These are phyloP conservation scores for Tetraodon nigroviridis DNA, from an alignment of 2,113 vertebrate genomes.

Conservation along the genomic window DNA sequence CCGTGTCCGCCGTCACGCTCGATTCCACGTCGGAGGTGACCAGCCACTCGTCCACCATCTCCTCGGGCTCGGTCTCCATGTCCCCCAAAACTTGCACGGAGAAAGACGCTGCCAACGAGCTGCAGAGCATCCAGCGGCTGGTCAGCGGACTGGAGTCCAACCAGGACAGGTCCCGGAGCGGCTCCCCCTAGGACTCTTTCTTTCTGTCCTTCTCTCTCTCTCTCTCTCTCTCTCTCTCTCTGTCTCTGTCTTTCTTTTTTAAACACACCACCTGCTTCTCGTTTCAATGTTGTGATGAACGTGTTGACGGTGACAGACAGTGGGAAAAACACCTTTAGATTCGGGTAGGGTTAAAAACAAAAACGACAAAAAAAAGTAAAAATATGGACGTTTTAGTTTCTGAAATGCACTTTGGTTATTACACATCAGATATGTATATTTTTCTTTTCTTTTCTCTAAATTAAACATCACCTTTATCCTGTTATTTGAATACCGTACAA, in stretches of 20 bases:
- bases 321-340: slow-evolving; percentile 47
- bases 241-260: neutral
- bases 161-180: slow-evolving; percentile 86
- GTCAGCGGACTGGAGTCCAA: slow-evolving; percentile 93
- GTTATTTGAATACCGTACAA: slow-evolving; percentile 77
- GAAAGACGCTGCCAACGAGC: slow-evolving; percentile 88
- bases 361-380: slow-evolving; percentile 38
- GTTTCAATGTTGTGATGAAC: slow-evolving; percentile 43
- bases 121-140: slow-evolving; percentile 94
- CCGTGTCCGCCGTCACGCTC: slow-evolving; percentile 79
- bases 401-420: slow-evolving; percentile 81
- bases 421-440: slow-evolving; percentile 64
- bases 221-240: neutral
- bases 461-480: slow-evolving; percentile 61
- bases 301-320: slow-evolving; percentile 45
- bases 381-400: slow-evolving; percentile 63
- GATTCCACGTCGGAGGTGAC: slow-evolving; percentile 92
- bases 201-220: neutral
- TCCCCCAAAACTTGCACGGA: slow-evolving; percentile 87
- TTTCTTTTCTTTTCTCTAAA: slow-evolving; percentile 55
- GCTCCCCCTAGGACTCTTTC: slow-evolving; percentile 75
- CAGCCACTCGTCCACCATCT: slow-evolving; percentile 87
- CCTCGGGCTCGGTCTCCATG: slow-evolving; percentile 83
- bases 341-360: slow-evolving; percentile 59
- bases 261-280: slow-evolving; percentile 31